Percentiles rank a stretch among this genome's conserved stretches.
Conservation (phyloP, 2,888 invertebrate genomes). For the Seira ritae region DNA sequence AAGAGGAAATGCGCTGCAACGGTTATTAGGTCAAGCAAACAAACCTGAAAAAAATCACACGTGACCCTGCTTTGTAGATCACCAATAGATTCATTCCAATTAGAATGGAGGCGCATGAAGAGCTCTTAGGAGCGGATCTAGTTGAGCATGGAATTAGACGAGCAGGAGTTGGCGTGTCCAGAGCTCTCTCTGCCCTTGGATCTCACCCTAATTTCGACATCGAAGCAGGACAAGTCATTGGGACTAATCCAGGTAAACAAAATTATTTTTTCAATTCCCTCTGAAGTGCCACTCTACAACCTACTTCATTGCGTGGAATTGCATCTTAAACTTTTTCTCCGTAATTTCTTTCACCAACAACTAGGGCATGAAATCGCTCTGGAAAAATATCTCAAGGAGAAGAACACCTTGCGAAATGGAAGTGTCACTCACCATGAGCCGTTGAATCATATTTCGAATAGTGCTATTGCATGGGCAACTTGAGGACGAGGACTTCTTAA, state of each 20-base stretch:
- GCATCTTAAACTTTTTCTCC: neutral
- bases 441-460: slow-evolving; percentile 41
- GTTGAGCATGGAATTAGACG: slow-evolving; percentile 87
- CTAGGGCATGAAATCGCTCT: slow-evolving; percentile 73
- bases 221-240: slow-evolving; percentile 71
- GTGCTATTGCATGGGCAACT: slow-evolving; percentile 58
- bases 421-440: slow-evolving; percentile 47
- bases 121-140: slow-evolving; percentile 91
- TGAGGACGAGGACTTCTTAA: slow-evolving; percentile 22
- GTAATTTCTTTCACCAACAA: slow-evolving; percentile 28
- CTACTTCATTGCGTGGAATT: neutral
- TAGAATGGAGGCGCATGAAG: slow-evolving; percentile 88
- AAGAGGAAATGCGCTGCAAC: neutral
- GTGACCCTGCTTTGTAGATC: slow-evolving; percentile 74
- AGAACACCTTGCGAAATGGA: slow-evolving; percentile 52
- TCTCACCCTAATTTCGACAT: slow-evolving; percentile 72
- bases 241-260: slow-evolving; percentile 72
- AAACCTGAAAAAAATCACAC: neutral
- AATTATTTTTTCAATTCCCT: slow-evolving; percentile 4
- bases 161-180: slow-evolving; percentile 75
- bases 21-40: slow-evolving; percentile 1
- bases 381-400: slow-evolving; percentile 69
- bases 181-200: slow-evolving; percentile 75
- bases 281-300: neutral
- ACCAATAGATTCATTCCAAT: slow-evolving; percentile 88